phyloP scores from a whole-genome alignment of 1,140 invertebrate species.

The Aricia agestis region DNA sequence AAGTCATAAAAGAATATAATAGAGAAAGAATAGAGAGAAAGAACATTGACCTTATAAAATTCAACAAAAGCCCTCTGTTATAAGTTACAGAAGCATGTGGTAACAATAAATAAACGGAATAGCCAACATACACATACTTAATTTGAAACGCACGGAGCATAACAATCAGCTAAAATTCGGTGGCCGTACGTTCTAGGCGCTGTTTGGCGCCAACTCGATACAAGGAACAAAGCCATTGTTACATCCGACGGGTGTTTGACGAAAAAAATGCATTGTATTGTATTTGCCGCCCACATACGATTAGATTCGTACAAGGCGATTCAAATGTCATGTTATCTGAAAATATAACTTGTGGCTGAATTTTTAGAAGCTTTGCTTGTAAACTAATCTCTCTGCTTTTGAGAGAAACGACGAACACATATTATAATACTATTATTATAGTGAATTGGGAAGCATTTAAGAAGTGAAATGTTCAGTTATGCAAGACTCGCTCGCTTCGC shows the following conservation, averaged over 20 bases:
- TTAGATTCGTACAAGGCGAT: background rate
- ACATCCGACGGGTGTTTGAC: slow-evolving; percentile 51
- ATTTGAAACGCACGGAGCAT: slow-evolving; percentile 19
- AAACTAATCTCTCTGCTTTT: no score
- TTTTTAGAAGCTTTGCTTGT: no score
- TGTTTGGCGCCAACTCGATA: slow-evolving; percentile 31
- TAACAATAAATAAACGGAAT: background rate
- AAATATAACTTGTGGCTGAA: background rate
- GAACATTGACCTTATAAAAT: background rate
- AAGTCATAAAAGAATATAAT: background rate
- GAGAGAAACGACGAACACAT: no score
- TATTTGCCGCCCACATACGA: slow-evolving; percentile 40
- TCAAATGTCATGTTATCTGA: background rate
- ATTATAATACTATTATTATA: no score
- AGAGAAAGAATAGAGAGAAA: background rate
- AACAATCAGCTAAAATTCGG: slow-evolving; percentile 23
- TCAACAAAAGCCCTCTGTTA: background rate
- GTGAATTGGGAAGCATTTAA: no score
- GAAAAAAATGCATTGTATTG: slow-evolving; percentile 57
- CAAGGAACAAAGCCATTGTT: slow-evolving; percentile 69
- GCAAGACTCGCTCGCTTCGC: no score
- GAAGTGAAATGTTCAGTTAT: no score
- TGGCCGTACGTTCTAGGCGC: slow-evolving; percentile 23
- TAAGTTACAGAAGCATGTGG: background rate
- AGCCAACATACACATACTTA: background rate